Conservation (phyloP, 2,797 vertebrate species). For the Semotilus atromaculatus region DNA sequence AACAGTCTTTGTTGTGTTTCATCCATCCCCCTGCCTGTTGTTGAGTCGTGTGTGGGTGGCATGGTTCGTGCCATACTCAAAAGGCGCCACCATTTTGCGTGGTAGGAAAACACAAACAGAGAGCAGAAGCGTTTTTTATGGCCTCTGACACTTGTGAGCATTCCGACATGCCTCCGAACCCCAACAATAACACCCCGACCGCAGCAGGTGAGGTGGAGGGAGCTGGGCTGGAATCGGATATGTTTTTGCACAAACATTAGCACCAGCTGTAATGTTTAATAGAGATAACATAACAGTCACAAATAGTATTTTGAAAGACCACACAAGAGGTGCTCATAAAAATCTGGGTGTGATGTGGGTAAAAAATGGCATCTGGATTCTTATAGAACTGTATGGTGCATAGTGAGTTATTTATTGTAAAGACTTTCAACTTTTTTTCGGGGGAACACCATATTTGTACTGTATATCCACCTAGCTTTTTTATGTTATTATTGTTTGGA, state of each 20-base stretch:
- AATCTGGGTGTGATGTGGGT: neutral
- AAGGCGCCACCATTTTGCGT: conserved; percentile 68
- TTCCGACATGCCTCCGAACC: conserved; percentile 42
- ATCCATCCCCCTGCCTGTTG: conserved; percentile 45
- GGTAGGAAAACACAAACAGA: conserved; percentile 77
- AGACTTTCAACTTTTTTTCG: neutral
- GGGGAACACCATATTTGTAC: neutral
- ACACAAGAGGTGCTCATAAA: conserved; percentile 35
- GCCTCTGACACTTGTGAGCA: conserved; percentile 58
- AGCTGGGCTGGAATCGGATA: conserved; percentile 29
- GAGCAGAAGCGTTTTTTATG: conserved; percentile 65
- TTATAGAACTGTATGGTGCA: neutral
- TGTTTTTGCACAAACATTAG: conserved; percentile 37
- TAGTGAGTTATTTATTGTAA: neutral
- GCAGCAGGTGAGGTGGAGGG: conserved; percentile 33
- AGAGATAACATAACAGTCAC: conserved; percentile 2
- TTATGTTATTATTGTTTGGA: neutral
- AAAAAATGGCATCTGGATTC: neutral
- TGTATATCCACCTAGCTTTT: neutral
- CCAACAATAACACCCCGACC: conserved; percentile 47
- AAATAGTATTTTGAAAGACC: conserved; percentile 31
- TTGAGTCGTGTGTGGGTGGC: conserved; percentile 57
- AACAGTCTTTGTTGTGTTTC: conserved; percentile 58
- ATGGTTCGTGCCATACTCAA: conserved; percentile 59
- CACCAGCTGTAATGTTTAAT: conserved; percentile 26